Conservation (phyloP, 2,113 vertebrate species). For the Gracilinanus agilis region DNA sequence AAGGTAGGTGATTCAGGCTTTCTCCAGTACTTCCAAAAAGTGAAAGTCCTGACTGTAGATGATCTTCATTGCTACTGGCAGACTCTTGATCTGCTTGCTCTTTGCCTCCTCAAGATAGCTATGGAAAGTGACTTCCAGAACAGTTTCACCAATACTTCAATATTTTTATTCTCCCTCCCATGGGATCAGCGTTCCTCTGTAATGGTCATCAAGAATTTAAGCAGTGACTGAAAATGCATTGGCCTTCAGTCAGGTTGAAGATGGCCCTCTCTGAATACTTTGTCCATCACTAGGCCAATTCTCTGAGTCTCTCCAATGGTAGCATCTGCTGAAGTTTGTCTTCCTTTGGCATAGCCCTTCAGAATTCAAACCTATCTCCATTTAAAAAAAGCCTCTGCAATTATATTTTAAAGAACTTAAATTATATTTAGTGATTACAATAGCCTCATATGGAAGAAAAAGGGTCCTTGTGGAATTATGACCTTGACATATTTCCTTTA, state of each 20-base stretch:
- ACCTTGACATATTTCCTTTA: background rate
- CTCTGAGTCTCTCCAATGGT: background rate
- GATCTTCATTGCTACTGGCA: background rate
- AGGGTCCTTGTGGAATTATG: background rate
- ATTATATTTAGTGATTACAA: background rate
- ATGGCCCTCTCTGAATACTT: background rate
- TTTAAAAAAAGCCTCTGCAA: too few species aligned
- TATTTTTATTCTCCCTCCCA: background rate
- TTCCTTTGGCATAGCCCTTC: background rate
- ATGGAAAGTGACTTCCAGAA: background rate
- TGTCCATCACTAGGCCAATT: background rate
- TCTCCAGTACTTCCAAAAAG: background rate
- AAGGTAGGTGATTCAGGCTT: background rate
- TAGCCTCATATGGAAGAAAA: background rate
- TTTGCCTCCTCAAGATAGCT: background rate
- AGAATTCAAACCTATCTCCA: background rate
- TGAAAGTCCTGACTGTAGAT: background rate
- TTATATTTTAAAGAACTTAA: background rate
- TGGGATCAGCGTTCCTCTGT: background rate
- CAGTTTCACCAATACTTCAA: background rate
- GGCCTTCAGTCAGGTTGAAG: background rate
- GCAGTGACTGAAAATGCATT: background rate
- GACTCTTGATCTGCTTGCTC: background rate
- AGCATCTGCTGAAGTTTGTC: background rate
- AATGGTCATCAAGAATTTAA: background rate